phyloP scores from a whole-genome alignment of 1,140 invertebrate species.

The Bombus sibiricus region DNA sequence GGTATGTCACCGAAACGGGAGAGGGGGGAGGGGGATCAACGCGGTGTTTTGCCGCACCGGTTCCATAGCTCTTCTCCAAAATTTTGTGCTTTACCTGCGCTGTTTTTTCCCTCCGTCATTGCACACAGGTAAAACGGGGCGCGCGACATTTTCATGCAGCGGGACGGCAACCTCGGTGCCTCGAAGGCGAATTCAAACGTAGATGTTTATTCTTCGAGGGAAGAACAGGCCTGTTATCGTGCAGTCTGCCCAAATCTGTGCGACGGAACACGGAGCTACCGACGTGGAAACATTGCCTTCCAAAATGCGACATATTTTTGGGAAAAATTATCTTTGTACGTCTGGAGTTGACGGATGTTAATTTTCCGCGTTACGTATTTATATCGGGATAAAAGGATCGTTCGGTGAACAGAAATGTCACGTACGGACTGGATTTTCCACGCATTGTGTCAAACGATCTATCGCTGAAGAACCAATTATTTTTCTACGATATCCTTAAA shows the following conservation, averaged over 20 bases:
- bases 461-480: too few species aligned
- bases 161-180: background rate
- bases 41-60: slow-evolving; percentile 57
- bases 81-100: slow-evolving; percentile 58
- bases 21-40: slow-evolving; percentile 38
- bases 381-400: too few species aligned
- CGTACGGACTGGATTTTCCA: too few species aligned
- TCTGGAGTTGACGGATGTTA: too few species aligned
- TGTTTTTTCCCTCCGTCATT: slow-evolving; percentile 42
- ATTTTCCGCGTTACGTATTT: background rate
- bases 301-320: slow-evolving; percentile 9
- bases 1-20: slow-evolving; percentile 58
- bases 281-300: slow-evolving; percentile 27
- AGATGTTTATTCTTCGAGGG: slow-evolving; percentile 39
- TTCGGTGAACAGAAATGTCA: background rate
- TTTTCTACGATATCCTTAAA: too few species aligned
- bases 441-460: too few species aligned
- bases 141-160: slow-evolving; percentile 43
- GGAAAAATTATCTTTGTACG: background rate
- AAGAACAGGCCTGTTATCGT: slow-evolving; percentile 22
- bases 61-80: slow-evolving; percentile 28
- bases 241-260: slow-evolving; percentile 8
- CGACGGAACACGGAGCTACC: background rate
- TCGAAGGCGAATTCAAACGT: slow-evolving; percentile 46
- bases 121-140: slow-evolving; percentile 40